Conservation (phyloP, 2,888 invertebrate species). For the Pyrocoelia pectoralis region DNA sequence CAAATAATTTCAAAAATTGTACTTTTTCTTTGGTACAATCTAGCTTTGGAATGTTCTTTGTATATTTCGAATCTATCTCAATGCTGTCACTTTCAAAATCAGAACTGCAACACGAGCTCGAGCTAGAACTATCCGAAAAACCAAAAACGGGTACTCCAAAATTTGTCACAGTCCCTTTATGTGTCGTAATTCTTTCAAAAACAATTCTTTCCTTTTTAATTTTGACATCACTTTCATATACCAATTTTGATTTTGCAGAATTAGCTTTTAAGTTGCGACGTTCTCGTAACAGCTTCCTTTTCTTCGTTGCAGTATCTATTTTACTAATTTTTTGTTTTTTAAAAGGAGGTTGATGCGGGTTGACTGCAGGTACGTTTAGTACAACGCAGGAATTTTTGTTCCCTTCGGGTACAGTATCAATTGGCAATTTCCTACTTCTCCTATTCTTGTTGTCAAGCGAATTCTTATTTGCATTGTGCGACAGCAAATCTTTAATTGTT, state of each 20-base stretch:
- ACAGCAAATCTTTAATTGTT: slow-evolving; percentile 24
- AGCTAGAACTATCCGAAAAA: slow-evolving; percentile 57
- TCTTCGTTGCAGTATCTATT: slow-evolving; percentile 57
- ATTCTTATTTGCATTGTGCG: slow-evolving; percentile 14
- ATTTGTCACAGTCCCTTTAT: slow-evolving; percentile 40
- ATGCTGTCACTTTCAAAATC: slow-evolving; percentile 60
- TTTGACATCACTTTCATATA: slow-evolving; percentile 27
- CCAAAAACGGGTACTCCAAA: slow-evolving; percentile 54
- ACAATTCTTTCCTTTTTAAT: slow-evolving; percentile 24
- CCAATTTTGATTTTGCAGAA: slow-evolving; percentile 27
- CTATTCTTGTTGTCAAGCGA: slow-evolving; percentile 8
- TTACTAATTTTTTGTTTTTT: slow-evolving; percentile 56
- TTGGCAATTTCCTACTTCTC: no score
- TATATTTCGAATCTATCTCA: slow-evolving; percentile 64
- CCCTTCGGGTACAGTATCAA: not conserved
- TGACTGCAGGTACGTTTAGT: slow-evolving; percentile 54
- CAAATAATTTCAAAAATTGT: slow-evolving; percentile 69
- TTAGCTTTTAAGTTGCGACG: slow-evolving; percentile 28
- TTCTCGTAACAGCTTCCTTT: slow-evolving; percentile 49
- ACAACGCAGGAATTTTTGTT: slow-evolving; percentile 45
- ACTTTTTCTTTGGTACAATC: slow-evolving; percentile 64
- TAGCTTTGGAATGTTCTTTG: slow-evolving; percentile 62
- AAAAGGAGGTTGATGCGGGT: slow-evolving; percentile 44
- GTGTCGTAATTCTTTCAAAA: slow-evolving; percentile 30
- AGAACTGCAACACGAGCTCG: slow-evolving; percentile 63